Evolutionary conservation across 2,888 invertebrate species (phyloP).

Genomic region (Eupithecia inturbata): DNA sequence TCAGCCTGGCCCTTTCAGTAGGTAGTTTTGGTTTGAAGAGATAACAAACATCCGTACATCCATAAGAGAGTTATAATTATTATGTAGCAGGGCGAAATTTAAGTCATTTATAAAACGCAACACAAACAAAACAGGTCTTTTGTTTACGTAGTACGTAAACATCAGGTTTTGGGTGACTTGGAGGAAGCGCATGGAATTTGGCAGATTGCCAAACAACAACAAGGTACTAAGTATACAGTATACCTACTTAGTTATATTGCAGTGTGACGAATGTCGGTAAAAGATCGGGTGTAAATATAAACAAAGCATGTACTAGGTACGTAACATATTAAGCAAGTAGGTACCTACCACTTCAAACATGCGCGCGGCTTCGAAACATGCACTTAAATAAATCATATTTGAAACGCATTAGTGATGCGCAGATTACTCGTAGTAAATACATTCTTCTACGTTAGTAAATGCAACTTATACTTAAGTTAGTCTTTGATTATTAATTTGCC

Average conservation of each 20-base stretch:
- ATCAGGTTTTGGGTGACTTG: conserved; percentile 14
- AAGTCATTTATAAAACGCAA: background rate
- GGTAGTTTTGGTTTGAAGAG: too few relatives aligned
- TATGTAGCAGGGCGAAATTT: too few relatives aligned
- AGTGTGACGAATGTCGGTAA: background rate
- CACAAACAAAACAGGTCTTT: background rate
- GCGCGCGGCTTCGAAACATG: background rate
- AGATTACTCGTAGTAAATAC: too few relatives aligned
- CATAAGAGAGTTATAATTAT: too few relatives aligned
- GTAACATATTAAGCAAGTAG: background rate
- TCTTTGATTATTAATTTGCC: too few relatives aligned
- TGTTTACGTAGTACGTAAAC: background rate
- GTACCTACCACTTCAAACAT: background rate
- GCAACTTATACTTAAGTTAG: too few relatives aligned
- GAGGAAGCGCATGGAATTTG: conserved; percentile 26
- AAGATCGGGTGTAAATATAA: background rate
- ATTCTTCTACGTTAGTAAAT: too few relatives aligned
- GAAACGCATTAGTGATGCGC: background rate
- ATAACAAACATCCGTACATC: too few relatives aligned
- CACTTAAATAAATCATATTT: background rate
- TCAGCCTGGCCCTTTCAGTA: too few relatives aligned
- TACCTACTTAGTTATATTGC: background rate
- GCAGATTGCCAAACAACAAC: conserved; percentile 25
- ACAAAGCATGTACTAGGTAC: background rate
- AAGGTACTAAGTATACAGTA: background rate